Base-by-base conservation (phyloP, 2,113 vertebrate species). In the Cyanistes caeruleus region DNA sequence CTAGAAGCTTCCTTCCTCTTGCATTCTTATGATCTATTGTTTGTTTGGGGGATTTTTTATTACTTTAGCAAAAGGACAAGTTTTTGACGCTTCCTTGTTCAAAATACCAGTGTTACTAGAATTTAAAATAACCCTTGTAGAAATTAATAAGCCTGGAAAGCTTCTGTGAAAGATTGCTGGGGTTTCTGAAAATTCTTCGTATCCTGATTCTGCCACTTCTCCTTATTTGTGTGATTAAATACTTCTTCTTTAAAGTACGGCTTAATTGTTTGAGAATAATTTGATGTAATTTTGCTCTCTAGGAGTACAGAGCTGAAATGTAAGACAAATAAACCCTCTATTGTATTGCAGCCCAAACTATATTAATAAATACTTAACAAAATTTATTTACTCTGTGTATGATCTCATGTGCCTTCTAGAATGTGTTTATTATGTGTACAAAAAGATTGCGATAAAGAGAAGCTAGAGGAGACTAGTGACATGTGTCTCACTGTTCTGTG, bases 361-460 rank as follows among this genome's bases (percentile, higher is more conserved):
- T 6, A 53, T 72, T 22, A 60, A 69, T 82, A 75, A 77, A 63
- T 46, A 23, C 11, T 74, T 83, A 48, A 88, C 3, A 58, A 13
- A 63, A 90, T 70, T 55, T 55, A 58, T 76, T 85, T 87, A 76
- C 31, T 56, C 35, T 25, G 14, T 5, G 13, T 5, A 9, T 16
- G 23, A 23, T 35, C 33, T 37, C n/a, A 11, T 4, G 10, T 60
- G 28, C 52, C 25, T 80, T 56, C 23, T 49, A 44, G 15, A 59
- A 41, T 4, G 11, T 19, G 5, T 33, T 84, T 17, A 22, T 11
- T 35, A 65, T 0, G 0, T 28, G 24, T 9, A 60, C 0, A 1
- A 15, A 72, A 73, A 86, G 15, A 63, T 0, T 28, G 30, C 1
- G 8, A 68, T 7, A 52, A 31, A 5, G 27, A 75, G 64, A 86